Conservation (phyloP, 2,888 invertebrate species). For the Trichogramma dendrolimi region DNA sequence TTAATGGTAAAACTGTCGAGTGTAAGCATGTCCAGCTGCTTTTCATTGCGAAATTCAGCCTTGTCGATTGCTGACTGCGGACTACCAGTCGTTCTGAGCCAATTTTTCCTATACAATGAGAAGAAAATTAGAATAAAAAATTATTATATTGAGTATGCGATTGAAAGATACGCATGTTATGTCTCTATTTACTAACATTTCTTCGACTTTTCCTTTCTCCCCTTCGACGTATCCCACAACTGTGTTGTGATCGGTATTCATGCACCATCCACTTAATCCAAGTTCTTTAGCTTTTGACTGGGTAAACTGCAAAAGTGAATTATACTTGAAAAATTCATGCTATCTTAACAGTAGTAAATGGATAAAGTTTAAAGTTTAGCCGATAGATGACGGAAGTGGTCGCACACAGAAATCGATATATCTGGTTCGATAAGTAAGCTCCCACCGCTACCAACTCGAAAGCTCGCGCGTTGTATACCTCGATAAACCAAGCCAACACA, state of each 20-base stretch:
- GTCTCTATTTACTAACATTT: conserved; percentile 57
- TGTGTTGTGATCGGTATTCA: conserved; percentile 65
- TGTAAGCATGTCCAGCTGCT: conserved; percentile 55
- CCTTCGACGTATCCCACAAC: conserved; percentile 68
- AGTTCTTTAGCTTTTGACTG: conserved; percentile 62
- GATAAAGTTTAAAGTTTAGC: background rate
- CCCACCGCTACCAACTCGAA: background rate
- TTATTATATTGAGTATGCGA: background rate
- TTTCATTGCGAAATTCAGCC: conserved; percentile 65
- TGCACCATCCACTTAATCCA: conserved; percentile 69
- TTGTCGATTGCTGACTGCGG: conserved; percentile 71
- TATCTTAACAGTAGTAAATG: too few species aligned
- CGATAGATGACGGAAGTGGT: background rate
- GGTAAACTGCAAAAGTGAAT: conserved; percentile 57
- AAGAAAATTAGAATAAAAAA: conserved; percentile 10
- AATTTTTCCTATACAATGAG: conserved; percentile 53
- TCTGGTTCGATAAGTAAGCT: background rate
- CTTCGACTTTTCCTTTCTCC: conserved; percentile 56
- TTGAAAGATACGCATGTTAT: background rate
- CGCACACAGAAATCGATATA: too few species aligned
- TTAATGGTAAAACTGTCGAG: conserved; percentile 52
- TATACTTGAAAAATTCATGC: background rate
- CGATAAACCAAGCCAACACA: too few species aligned
- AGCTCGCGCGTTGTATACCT: background rate
- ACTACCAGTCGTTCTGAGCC: conserved; percentile 68